phyloP scores from a whole-genome alignment of 2,888 invertebrate species.

The Phlogophora meticulosa region DNA sequence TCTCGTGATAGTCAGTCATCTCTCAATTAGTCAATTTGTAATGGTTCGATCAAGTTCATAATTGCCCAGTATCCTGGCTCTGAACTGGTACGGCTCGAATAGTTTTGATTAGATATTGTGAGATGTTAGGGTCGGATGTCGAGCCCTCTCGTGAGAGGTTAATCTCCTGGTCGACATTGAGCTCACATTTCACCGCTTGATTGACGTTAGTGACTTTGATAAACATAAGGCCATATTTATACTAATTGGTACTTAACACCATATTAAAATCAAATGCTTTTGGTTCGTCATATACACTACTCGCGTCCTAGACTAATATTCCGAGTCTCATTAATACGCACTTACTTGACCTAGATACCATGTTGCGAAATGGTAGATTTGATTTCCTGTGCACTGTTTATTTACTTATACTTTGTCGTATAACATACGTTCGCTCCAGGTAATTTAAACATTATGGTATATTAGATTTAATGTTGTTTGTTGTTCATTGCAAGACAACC shows the following conservation, averaged over 20 bases:
- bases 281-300: constrained; percentile 61
- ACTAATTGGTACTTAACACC: constrained; percentile 23
- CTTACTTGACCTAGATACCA: constrained; percentile 77
- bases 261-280: constrained; percentile 49
- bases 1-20: constrained; percentile 21
- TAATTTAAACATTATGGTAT: constrained; percentile 50
- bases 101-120: constrained; percentile 64
- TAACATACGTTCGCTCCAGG: constrained; percentile 7
- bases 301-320: constrained; percentile 65
- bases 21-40: constrained; percentile 27
- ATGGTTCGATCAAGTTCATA: constrained; percentile 25
- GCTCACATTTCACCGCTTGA: constrained; percentile 72
- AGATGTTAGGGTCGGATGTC: constrained; percentile 69
- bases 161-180: constrained; percentile 78
- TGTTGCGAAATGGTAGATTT: constrained; percentile 71
- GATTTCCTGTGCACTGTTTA: constrained; percentile 65
- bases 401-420: constrained; percentile 31
- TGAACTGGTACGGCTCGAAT: constrained; percentile 47
- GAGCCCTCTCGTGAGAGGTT: constrained; percentile 72
- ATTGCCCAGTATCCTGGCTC: constrained; percentile 39
- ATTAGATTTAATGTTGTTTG: constrained; percentile 53
- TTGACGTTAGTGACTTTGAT: constrained; percentile 76
- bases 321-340: constrained; percentile 70
- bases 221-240: constrained; percentile 60
- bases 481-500: constrained; percentile 28